Conservation (phyloP, 2,888 invertebrate species). For the Morpho deidamia region DNA sequence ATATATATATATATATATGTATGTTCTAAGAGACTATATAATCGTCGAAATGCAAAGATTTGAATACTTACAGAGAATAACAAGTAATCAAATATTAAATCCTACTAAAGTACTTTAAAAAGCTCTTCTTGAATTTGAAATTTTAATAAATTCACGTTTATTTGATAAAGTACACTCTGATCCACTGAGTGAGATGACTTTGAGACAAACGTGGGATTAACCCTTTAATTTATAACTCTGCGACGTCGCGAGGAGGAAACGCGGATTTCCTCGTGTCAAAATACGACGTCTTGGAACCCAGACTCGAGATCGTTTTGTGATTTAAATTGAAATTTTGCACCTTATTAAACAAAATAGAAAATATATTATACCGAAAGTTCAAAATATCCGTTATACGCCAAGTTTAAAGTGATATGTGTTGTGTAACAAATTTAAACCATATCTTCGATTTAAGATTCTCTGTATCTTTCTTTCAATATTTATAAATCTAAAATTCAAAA, state of each 20-base stretch:
- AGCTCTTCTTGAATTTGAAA: neutral
- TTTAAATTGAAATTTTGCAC: neutral
- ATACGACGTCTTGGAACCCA: slow-evolving; percentile 25
- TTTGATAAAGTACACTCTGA: slow-evolving; percentile 25
- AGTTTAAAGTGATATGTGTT: too few species aligned
- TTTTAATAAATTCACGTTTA: slow-evolving; percentile 3
- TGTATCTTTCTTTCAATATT: too few species aligned
- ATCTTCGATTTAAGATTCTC: too few species aligned
- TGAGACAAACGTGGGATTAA: slow-evolving; percentile 30
- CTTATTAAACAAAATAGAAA: neutral
- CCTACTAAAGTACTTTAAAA: neutral
- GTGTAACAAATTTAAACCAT: too few species aligned
- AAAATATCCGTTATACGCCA: too few species aligned
- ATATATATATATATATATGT: too few species aligned
- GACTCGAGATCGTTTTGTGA: slow-evolving; percentile 1
- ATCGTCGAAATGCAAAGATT: too few species aligned
- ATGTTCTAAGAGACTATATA: too few species aligned
- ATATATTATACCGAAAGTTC: too few species aligned
- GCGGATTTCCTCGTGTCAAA: slow-evolving; percentile 30
- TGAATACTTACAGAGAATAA: too few species aligned
- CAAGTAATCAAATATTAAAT: too few species aligned
- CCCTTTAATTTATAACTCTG: slow-evolving; percentile 34
- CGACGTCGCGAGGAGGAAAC: slow-evolving; percentile 24
- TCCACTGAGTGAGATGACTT: slow-evolving; percentile 30
- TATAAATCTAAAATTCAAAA: too few species aligned